These are phyloP conservation scores for Drosophila jambulina DNA, from an alignment of 1,140 invertebrate species.

Conservation along the genomic window DNA sequence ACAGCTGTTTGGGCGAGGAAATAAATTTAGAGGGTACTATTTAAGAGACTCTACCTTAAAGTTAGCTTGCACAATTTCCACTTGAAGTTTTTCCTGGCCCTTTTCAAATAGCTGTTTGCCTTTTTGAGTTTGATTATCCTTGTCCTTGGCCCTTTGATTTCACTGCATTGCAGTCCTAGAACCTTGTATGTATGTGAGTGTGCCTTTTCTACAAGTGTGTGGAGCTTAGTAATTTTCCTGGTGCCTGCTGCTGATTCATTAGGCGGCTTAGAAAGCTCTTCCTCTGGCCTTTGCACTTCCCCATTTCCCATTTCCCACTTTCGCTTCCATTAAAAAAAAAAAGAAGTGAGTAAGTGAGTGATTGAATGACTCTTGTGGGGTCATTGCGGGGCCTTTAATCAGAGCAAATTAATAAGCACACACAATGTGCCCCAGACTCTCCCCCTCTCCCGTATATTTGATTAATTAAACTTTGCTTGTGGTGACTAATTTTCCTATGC, in stretches of 20 bases:
- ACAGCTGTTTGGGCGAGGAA: slow-evolving; percentile 5
- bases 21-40: neutral
- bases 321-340: neutral
- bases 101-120: neutral
- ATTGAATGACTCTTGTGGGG: slow-evolving; percentile 45
- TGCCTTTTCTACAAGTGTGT: neutral
- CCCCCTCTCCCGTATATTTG: slow-evolving; percentile 16
- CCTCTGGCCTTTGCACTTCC: neutral
- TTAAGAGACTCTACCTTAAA: neutral
- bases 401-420: slow-evolving; percentile 49
- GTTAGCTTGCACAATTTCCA: neutral
- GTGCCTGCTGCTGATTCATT: slow-evolving; percentile 31
- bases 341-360: slow-evolving; percentile 2
- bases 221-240: slow-evolving; percentile 32
- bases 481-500: slow-evolving; percentile 53
- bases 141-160: slow-evolving; percentile 48
- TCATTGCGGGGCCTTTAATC: slow-evolving; percentile 40
- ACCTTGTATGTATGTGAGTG: neutral
- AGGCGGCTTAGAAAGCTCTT: slow-evolving; percentile 30
- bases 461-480: slow-evolving; percentile 41
- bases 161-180: slow-evolving; percentile 35
- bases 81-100: neutral
- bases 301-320: slow-evolving; percentile 3
- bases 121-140: slow-evolving; percentile 14
- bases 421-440: neutral